Evolutionary conservation across 2,888 invertebrate genomes (phyloP).

Genomic region (Maniola hyperantus): DNA sequence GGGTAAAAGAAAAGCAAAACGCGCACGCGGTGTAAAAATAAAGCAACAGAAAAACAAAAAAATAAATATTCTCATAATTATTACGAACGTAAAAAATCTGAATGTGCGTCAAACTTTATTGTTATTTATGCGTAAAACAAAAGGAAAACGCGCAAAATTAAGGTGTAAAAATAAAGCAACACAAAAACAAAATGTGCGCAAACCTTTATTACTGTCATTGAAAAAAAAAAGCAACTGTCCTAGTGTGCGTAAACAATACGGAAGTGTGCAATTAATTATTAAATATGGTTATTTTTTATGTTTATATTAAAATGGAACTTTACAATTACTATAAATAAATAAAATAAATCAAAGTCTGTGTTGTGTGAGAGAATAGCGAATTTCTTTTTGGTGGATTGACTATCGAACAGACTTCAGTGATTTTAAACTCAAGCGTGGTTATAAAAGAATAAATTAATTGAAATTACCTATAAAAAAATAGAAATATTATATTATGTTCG

Average conservation of each 20-base stretch:
- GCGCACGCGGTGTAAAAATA: not conserved
- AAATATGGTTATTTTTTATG: slow-evolving; percentile 75
- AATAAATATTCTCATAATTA: too few relatives aligned
- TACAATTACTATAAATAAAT: slow-evolving; percentile 43
- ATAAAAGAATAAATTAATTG: slow-evolving; percentile 38
- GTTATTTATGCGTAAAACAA: too few relatives aligned
- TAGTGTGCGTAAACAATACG: slow-evolving; percentile 50
- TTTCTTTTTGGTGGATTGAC: slow-evolving; percentile 55
- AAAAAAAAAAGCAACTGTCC: slow-evolving; percentile 59
- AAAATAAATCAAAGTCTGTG: slow-evolving; percentile 48
- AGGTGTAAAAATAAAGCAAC: not conserved
- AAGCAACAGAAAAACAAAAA: not conserved
- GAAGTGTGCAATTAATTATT: slow-evolving; percentile 52
- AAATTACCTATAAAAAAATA: slow-evolving; percentile 40
- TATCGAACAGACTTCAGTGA: slow-evolving; percentile 26
- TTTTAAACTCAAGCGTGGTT: slow-evolving; percentile 51
- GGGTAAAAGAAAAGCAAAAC: too few relatives aligned
- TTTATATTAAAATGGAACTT: slow-evolving; percentile 65
- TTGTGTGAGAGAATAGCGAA: slow-evolving; percentile 52
- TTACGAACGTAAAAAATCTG: not conserved
- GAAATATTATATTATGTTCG: slow-evolving; percentile 40
- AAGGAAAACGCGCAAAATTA: too few relatives aligned
- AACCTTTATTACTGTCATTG: not conserved
- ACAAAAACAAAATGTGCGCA: not conserved
- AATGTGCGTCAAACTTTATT: not conserved